These are phyloP conservation scores for Sakesphorus luctuosus DNA, from an alignment of 2,113 vertebrate species.

Conservation along the genomic window DNA sequence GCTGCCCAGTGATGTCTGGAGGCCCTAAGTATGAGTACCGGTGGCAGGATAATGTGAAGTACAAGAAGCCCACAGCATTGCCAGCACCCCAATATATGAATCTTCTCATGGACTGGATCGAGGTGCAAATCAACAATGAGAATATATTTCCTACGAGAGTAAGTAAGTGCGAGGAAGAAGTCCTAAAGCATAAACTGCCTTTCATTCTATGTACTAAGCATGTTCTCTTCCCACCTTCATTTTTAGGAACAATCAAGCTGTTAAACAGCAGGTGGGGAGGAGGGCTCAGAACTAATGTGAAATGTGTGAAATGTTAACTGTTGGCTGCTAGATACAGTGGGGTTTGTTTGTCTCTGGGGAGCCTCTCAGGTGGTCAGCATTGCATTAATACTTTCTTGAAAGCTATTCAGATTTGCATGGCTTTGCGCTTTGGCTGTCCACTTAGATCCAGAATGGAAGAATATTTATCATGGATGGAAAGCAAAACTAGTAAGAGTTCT, in stretches of 20 bases:
- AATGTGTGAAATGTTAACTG: background rate
- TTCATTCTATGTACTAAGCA: background rate
- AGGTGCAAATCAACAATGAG: slow-evolving; percentile 88
- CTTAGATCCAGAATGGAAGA: background rate
- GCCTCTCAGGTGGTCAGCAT: background rate
- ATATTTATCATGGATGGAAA: background rate
- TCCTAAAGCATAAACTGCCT: background rate
- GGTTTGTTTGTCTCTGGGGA: background rate
- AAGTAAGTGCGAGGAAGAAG: slow-evolving; percentile 72
- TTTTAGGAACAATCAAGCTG: background rate
- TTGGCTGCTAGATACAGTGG: background rate
- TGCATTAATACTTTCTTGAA: background rate
- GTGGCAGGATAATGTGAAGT: slow-evolving; percentile 87
- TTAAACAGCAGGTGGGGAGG: background rate
- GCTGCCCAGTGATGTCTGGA: slow-evolving; percentile 88
- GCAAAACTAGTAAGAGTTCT: background rate
- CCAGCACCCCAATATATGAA: slow-evolving; percentile 88
- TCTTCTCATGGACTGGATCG: slow-evolving; percentile 90
- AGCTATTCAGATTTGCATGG: background rate
- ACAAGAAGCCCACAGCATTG: slow-evolving; percentile 85
- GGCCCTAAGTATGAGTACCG: slow-evolving; percentile 87
- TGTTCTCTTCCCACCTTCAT: background rate
- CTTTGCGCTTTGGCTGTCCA: background rate
- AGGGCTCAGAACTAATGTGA: background rate
- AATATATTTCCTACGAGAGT: slow-evolving; percentile 85